phyloP scores from a whole-genome alignment of 35 echinoderm and acorn worm species.

The Apostichopus californicus region DNA sequence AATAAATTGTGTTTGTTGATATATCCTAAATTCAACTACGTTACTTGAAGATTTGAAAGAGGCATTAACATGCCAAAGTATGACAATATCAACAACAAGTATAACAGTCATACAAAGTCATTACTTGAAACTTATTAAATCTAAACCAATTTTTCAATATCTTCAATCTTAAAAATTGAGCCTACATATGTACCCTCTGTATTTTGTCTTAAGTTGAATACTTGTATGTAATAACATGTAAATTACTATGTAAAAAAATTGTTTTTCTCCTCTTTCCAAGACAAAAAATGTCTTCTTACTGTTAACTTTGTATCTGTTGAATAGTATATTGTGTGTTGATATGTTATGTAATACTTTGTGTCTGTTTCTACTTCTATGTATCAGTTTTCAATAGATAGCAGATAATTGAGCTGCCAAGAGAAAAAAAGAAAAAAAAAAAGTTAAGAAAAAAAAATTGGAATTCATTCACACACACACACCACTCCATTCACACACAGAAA shows the following conservation, averaged over 20 bases:
- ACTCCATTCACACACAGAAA: conserved; percentile 24
- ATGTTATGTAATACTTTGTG: not conserved
- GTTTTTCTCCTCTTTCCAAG: not conserved
- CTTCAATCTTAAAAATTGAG: too few species aligned
- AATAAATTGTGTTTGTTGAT: too few species aligned
- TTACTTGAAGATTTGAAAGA: too few species aligned
- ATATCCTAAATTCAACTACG: too few species aligned
- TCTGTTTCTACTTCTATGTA: not conserved
- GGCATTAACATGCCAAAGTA: too few species aligned
- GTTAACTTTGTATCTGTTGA: not conserved
- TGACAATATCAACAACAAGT: too few species aligned
- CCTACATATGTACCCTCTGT: too few species aligned
- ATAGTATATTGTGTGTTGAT: not conserved
- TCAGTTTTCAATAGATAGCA: not conserved
- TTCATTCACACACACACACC: not conserved
- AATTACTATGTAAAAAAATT: too few species aligned
- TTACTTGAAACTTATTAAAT: too few species aligned
- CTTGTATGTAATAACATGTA: not conserved
- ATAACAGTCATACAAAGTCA: too few species aligned
- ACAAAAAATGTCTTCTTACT: not conserved
- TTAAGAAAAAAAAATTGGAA: not conserved
- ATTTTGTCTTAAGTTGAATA: not conserved
- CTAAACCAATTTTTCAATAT: too few species aligned
- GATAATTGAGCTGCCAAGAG: not conserved
- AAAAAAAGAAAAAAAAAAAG: not conserved